Percentiles rank a stretch among this genome's conserved stretches.
Evolutionary conservation across 2,113 vertebrate genomes (phyloP).

Genomic region (Pongo abelii): DNA sequence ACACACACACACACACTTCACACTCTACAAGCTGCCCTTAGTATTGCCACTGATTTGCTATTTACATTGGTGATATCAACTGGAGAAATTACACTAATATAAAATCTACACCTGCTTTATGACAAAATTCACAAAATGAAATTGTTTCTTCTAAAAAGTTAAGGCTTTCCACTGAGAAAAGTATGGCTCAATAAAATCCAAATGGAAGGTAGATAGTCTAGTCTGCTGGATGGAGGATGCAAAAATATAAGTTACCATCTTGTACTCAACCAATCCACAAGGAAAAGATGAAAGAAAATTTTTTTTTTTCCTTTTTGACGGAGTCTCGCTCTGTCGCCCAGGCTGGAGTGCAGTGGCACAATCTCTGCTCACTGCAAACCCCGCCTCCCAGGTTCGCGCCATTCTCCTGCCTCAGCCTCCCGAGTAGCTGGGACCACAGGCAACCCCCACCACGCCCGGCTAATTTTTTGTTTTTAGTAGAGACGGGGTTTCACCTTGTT

Average conservation of each 20-base stretch:
- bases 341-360: too few relatives aligned
- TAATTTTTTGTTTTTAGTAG: too few relatives aligned
- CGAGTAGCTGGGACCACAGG: too few relatives aligned
- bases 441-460: too few relatives aligned
- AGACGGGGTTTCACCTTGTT: too few relatives aligned
- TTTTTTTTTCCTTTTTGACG: neutral
- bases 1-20: neutral
- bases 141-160: neutral
- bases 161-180: neutral
- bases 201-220: neutral
- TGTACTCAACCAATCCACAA: neutral
- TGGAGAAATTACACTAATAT: neutral
- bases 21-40: neutral
- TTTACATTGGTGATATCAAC: neutral
- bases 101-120: neutral
- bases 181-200: neutral
- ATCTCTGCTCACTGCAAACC: too few relatives aligned
- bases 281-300: constrained; percentile 30
- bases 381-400: too few relatives aligned
- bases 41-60: neutral
- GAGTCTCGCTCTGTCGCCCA: too few relatives aligned
- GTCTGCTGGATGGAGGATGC: neutral
- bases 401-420: too few relatives aligned
- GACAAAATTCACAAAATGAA: constrained; percentile 13
- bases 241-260: constrained; percentile 10